Evolutionary conservation across 2,113 vertebrate species (phyloP).

Genomic region (Carollia perspicillata): DNA sequence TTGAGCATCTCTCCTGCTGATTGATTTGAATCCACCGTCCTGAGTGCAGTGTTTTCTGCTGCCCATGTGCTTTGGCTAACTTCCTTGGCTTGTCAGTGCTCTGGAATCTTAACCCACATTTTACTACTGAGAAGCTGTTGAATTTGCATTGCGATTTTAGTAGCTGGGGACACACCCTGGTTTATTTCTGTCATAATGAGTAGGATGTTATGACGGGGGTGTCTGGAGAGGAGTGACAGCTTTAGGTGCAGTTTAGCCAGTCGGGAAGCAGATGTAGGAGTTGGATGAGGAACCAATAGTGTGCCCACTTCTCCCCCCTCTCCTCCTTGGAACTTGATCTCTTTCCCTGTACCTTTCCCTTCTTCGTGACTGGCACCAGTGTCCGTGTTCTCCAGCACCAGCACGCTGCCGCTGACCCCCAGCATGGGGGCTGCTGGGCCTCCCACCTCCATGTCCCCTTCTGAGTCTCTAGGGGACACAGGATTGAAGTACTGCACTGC

Average conservation of each 20-base stretch:
- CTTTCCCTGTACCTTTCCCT: not conserved
- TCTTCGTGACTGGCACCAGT: not conserved
- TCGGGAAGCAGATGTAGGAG: not conserved
- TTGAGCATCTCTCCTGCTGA: not conserved
- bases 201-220: accelerated
- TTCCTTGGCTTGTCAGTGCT: not conserved
- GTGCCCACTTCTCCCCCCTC: accelerated
- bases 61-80: accelerated
- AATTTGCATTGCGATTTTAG: accelerated
- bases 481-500: not conserved
- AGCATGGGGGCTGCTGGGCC: not conserved
- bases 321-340: not conserved
- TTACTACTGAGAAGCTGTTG: not conserved
- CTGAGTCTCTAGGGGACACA: accelerated
- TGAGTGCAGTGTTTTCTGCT: accelerated
- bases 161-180: not conserved
- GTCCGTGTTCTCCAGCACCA: too few relatives aligned
- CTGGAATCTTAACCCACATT: not conserved
- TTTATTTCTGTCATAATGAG: not conserved
- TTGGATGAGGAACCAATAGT: accelerated
- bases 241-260: accelerated
- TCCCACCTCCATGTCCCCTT: accelerated
- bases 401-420: not conserved
- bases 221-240: too few relatives aligned
- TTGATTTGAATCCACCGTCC: accelerated